These are phyloP conservation scores for Lerema accius DNA, from an alignment of 1,140 invertebrate species.

Conservation along the genomic window DNA sequence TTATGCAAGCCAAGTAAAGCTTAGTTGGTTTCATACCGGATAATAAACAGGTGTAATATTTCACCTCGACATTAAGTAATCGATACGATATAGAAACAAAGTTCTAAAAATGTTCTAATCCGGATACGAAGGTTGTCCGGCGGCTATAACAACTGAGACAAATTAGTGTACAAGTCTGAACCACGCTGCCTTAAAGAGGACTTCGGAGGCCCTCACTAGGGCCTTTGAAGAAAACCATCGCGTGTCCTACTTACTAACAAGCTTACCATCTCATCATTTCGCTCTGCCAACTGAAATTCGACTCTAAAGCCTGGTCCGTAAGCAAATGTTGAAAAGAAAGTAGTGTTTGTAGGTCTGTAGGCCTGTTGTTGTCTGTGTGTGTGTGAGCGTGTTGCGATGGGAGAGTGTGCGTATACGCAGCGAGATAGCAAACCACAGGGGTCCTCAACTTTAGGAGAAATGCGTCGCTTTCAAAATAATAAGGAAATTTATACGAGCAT, in stretches of 20 bases:
- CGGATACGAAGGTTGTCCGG: slow-evolving; percentile 6
- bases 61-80: not conserved
- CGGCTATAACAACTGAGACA: slow-evolving; percentile 26
- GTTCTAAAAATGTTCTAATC: not conserved
- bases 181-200: slow-evolving; percentile 48
- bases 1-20: too few relatives aligned
- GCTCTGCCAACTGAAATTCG: slow-evolving; percentile 31
- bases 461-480: slow-evolving; percentile 56
- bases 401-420: slow-evolving; percentile 69
- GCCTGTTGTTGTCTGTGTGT: slow-evolving; percentile 55
- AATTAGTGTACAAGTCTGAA: slow-evolving; percentile 22
- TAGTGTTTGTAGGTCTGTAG: slow-evolving; percentile 77
- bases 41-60: too few relatives aligned
- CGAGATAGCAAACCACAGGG: slow-evolving; percentile 71
- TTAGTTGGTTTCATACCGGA: too few relatives aligned
- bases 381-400: slow-evolving; percentile 48
- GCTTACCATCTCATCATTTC: slow-evolving; percentile 40
- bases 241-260: slow-evolving; percentile 68
- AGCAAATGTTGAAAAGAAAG: slow-evolving; percentile 48
- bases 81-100: not conserved
- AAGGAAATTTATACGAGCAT: too few relatives aligned
- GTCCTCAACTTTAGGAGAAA: slow-evolving; percentile 66
- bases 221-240: slow-evolving; percentile 71
- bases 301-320: slow-evolving; percentile 38
- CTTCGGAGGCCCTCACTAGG: slow-evolving; percentile 63